Evolutionary conservation across 2,888 invertebrate genomes (phyloP), one percentile per base, ranked within the genome.

Genomic region (Antitype chi): DNA sequence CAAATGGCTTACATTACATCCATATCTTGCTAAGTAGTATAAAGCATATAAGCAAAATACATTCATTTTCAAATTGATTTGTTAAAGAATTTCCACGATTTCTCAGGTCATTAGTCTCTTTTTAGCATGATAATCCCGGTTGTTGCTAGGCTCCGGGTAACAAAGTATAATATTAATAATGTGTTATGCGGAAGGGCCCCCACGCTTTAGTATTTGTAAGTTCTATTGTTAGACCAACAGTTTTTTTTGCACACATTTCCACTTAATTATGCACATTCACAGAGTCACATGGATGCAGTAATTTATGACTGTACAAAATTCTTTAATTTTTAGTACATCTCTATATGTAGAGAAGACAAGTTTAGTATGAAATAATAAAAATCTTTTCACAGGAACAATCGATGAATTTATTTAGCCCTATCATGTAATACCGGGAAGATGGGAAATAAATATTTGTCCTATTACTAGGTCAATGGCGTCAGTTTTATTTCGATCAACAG

Each of bases 391-490:
- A 59, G 5, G 11, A 59, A 72, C 2, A n/a, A 43, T 55, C 32
- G 28, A 67, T 43, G 38, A 49, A 7, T 78, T 57, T 62, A 69
- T 60, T 72, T 64, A 68, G 32, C 69, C 15, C 1, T 66, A 32
- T 72, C 23, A 43, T 47, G 20, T 59, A 63, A 7, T 71, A 78
- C 74, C 20, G 7, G 49, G 83, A 79, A 84, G 59, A 73, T 83
- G 32, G 57, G 47, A 83, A 81, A 70, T 85, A 81, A 80, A 64
- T 74, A 28, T 71, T 57, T 67, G 38, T 67, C 38, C 52, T 63
- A 72, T 70, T 70, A 72, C 47, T 82, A 85, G 85, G 85, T 83
- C 80, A 87, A 88, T 83, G 78, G 66, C 85, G 87, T 83, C 72
- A 82, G 70, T 74, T 77, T 59, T 88, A 88, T 80, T 80, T 78